Base-by-base conservation (phyloP, 1,140 invertebrate genomes). In the Centruroides sculpturatus region DNA sequence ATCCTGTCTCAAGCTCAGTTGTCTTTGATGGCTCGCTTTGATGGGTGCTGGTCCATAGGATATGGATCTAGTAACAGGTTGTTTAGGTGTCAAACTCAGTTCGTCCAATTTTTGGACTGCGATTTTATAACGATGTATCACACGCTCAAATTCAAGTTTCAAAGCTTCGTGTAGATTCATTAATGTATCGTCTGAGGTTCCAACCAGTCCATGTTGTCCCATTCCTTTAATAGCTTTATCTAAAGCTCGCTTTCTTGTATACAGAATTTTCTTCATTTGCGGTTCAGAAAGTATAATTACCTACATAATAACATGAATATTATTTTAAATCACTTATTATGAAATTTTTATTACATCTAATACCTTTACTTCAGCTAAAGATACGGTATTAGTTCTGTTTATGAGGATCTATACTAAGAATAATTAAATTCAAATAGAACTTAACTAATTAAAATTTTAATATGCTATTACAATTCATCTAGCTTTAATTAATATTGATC, bases 91-190 rank as follows among this genome's bases (percentile, higher is more conserved):
- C 41, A 79, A 65, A 69, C 83, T 83, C 68, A 89, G 74, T 70
- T 90, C 86, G 60, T 93, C 88, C 61, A 94, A 75, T 72, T 89
- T 92, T 68, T 89, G 85, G 52, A 95, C 74, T 12, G 89, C 90
- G 64, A 81, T 81, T 73, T 91, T 92, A 75, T 91, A 94, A 35
- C 87, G 85, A 23, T 89, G 86, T 12, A 88, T 83, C 41, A 90
- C 84, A 50, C 82, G 75, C 67, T 89, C 85, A 51, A 95, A 82
- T 74, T 93, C 87, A 10, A 85, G 81, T 73, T 86, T 63, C 9
- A 67, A 46, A 23, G 66, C 64, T 59, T 66, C 78, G 68, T 81
- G 80, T 4, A 83, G 69, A 61, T 78, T 78, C 61, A 79, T 78
- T 4, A 83, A 69, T 4, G 76, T 75, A 61, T 82, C 76, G 68